These are phyloP conservation scores for Tiliacea aurago DNA, from an alignment of 2,888 invertebrate species.

Conservation along the genomic window DNA sequence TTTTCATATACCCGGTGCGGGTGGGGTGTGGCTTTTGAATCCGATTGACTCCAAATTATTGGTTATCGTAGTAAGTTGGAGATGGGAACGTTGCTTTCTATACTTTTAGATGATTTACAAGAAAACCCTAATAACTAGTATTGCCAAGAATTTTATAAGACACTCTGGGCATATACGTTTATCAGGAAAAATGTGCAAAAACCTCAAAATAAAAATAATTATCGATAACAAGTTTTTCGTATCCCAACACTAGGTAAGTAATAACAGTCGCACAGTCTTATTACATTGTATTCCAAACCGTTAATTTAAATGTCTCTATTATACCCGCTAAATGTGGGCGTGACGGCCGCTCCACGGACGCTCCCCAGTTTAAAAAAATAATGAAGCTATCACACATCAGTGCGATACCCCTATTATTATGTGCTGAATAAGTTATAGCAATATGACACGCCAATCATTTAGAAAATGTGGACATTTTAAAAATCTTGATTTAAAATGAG, in stretches of 20 bases:
- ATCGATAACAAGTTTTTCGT: slow-evolving; percentile 51
- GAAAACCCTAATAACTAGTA: neutral
- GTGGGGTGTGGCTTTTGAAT: neutral
- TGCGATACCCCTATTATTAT: slow-evolving; percentile 69
- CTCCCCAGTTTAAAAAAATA: slow-evolving; percentile 78
- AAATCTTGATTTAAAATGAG: slow-evolving; percentile 23
- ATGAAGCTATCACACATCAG: slow-evolving; percentile 77
- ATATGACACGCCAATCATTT: slow-evolving; percentile 57
- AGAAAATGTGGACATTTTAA: slow-evolving; percentile 17
- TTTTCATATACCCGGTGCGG: too few relatives aligned
- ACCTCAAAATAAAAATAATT: slow-evolving; percentile 4
- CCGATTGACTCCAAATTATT: neutral
- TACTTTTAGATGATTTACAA: neutral
- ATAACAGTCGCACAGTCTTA: slow-evolving; percentile 57
- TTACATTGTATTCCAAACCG: slow-evolving; percentile 73
- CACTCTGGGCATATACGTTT: neutral
- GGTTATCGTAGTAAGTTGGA: neutral
- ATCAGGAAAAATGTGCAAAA: neutral
- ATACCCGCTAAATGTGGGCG: slow-evolving; percentile 81
- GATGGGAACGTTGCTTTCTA: neutral
- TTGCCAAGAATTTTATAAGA: neutral
- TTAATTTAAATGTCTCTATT: slow-evolving; percentile 84
- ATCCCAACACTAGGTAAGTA: slow-evolving; percentile 66
- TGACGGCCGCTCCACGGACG: slow-evolving; percentile 66
- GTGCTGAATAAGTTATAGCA: slow-evolving; percentile 68